Evolutionary conservation across 2,797 vertebrate genomes (phyloP).

Genomic region (Gymnoscopelus microlampas): DNA sequence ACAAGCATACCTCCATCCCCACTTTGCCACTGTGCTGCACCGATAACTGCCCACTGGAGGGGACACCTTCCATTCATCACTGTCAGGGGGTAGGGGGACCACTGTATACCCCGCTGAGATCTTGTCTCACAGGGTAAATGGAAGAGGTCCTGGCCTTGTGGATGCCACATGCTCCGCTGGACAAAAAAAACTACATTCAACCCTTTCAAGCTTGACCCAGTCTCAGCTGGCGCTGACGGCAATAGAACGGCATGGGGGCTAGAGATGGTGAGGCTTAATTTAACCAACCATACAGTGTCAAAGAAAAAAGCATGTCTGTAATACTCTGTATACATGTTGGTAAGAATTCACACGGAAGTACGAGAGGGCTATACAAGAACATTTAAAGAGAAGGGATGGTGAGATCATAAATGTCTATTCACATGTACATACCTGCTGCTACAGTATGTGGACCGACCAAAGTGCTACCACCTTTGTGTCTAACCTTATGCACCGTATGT

Average conservation of each 20-base stretch:
- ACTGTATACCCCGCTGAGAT: slow-evolving; percentile 20
- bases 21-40: slow-evolving; percentile 14
- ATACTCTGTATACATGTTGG: not conserved
- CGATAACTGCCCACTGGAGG: slow-evolving; percentile 1
- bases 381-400: too few relatives aligned
- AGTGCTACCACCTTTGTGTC: too few relatives aligned
- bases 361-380: too few relatives aligned
- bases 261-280: not conserved
- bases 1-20: not conserved
- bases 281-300: slow-evolving; percentile 26
- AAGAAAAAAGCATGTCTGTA: not conserved
- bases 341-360: too few relatives aligned
- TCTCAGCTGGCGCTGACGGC: slow-evolving; percentile 26
- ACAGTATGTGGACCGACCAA: too few relatives aligned
- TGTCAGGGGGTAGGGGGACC: slow-evolving; percentile 29
- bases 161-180: not conserved
- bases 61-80: slow-evolving; percentile 50
- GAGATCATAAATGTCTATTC: not conserved
- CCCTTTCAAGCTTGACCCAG: slow-evolving; percentile 17
- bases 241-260: not conserved
- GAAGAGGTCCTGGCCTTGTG: slow-evolving; percentile 9
- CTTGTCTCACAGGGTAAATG: slow-evolving; percentile 28
- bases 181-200: not conserved
- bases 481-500: too few relatives aligned
- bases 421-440: too few relatives aligned